Conservation (phyloP, 2,797 vertebrate species). For the Bucorvus abyssinicus region DNA sequence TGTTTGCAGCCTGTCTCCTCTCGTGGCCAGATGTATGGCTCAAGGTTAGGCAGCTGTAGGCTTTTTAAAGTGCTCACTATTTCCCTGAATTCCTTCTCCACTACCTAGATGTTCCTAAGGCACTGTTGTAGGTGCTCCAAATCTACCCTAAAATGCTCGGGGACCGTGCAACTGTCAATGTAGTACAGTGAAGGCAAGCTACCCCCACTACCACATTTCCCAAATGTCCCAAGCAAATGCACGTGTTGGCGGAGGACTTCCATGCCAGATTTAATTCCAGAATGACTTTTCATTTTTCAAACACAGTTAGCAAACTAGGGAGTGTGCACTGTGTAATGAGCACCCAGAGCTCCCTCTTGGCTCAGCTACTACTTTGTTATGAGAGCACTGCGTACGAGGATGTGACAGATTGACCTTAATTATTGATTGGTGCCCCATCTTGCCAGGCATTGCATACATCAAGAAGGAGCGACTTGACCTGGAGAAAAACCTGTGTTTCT, state of each 20-base stretch:
- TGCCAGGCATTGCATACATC: neutral
- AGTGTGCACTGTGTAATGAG: neutral
- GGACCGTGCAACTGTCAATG: rapidly evolving
- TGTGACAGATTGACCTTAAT: neutral
- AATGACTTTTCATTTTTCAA: neutral
- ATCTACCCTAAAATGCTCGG: neutral
- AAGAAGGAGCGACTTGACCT: neutral
- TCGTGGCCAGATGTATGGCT: rapidly evolving
- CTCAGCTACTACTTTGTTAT: neutral
- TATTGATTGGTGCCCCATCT: neutral
- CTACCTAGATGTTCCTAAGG: neutral
- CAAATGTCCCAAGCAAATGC: neutral
- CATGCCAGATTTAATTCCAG: neutral
- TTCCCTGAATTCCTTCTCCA: neutral
- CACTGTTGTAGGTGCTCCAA: neutral
- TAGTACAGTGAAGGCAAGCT: neutral
- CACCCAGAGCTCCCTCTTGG: neutral
- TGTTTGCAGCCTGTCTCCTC: neutral
- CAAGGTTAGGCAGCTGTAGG: rapidly evolving
- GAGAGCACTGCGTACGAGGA: rapidly evolving
- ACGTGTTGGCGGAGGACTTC: neutral
- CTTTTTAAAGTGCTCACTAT: neutral
- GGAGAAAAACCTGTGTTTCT: neutral
- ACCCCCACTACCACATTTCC: neutral
- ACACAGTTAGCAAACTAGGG: neutral